Evolutionary conservation across 2,797 vertebrate genomes (phyloP), one percentile per base, ranked within the genome.

Genomic region (Esox lucius): DNA sequence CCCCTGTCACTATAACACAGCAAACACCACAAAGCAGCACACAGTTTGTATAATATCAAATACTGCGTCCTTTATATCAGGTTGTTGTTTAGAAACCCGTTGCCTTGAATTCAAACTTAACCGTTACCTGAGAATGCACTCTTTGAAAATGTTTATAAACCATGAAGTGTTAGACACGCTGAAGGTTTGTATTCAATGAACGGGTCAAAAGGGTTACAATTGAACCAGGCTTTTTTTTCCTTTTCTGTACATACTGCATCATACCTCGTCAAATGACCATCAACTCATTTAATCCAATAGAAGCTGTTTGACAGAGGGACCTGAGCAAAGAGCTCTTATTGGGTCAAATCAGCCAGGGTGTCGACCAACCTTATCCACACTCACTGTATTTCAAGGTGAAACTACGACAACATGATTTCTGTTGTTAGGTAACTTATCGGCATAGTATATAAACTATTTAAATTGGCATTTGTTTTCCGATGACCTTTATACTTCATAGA

Each of bases 311-410:
- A 17, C 56, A 48, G 19, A 13, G 64, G 53, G 22, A 42, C 62
- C 56, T 46, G 51, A 49, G 51, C 73, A 75, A 28, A 68, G 73
- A 35, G 64, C 33, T 70, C 48, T 70, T 11, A 72, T 64, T 72
- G 64, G 74, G 28, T 66, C 28, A 65, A 28, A 65, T 65, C 62
- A 26, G 26, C 28, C 26, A 16, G 4, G 28, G 12, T 12, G 26
- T 65, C 65, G 53, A 59, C 31, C 39, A 4, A 59, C 24, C 59
- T 59, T 39, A 31, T 72, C 69, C 66, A 61, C 51, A 59, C 39
- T 68, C 46, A 28, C 61, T 75, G 75, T 79, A 79, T 82, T 79
- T 77, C 62, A 68, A 73, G 62, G 68, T 76, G 49, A 66, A 65
- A 22, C 11, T 19, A n/a, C 7, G 13, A 31, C 26, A 65, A 8